phyloP scores from a whole-genome alignment of 2,797 vertebrate genomes.

The Acanthurus tractus region DNA sequence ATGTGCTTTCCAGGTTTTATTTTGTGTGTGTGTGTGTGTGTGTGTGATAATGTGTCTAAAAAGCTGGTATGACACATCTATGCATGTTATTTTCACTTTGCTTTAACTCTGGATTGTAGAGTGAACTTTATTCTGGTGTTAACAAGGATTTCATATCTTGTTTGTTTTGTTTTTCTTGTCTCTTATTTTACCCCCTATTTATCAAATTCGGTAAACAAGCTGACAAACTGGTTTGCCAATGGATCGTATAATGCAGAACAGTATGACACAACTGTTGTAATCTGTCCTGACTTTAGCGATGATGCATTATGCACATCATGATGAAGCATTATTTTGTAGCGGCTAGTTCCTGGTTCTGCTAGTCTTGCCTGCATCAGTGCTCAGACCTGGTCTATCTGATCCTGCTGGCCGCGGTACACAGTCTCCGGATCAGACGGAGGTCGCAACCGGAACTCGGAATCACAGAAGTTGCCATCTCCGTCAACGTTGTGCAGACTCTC shows the following conservation, averaged over 20 bases:
- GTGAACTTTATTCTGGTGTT: conserved; percentile 3
- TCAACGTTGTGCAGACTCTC: conserved; percentile 99
- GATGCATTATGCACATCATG: neutral
- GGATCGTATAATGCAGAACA: neutral
- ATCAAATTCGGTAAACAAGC: neutral
- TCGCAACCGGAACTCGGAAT: conserved; percentile 94
- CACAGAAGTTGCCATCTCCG: conserved; percentile 97
- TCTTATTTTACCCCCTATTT: neutral
- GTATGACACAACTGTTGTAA: neutral
- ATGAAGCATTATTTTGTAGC: conserved; percentile 15
- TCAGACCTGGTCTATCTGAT: conserved; percentile 98
- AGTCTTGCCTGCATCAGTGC: conserved; percentile 55
- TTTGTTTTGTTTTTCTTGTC: neutral
- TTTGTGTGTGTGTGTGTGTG: neutral
- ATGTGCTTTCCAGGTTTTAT: conserved; percentile 6
- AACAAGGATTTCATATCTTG: neutral
- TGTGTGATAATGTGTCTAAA: conserved; percentile 14
- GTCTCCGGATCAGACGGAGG: conserved; percentile 97
- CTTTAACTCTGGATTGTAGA: conserved; percentile 9
- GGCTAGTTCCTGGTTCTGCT: conserved; percentile 37
- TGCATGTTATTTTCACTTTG: conserved; percentile 55
- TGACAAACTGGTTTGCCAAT: neutral
- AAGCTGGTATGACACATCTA: conserved; percentile 56
- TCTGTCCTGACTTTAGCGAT: neutral
- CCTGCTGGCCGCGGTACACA: conserved; percentile 96